A percentile compares a stretch with the other conserved stretches of the same genome.
phyloP scores from a whole-genome alignment of 2,113 vertebrate species.

The Heterochromis multidens region DNA sequence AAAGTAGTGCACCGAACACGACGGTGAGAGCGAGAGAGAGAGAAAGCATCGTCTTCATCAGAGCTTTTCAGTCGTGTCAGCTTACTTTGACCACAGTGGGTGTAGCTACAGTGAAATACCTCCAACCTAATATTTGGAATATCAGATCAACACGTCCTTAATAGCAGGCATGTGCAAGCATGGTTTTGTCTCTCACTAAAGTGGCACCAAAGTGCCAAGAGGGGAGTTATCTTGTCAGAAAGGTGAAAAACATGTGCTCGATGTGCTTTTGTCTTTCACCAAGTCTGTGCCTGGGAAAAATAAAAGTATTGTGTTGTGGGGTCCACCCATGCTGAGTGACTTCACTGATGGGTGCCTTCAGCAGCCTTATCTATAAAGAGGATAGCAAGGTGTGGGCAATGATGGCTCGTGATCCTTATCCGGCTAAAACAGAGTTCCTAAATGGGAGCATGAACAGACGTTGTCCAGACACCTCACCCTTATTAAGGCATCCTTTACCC shows the following conservation, averaged over 20 bases:
- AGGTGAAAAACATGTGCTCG: conserved; percentile 27
- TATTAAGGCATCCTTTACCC: conserved; percentile 35
- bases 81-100: background rate
- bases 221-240: conserved; percentile 33
- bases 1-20: rapidly evolving
- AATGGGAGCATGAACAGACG: conserved; percentile 29
- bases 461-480: conserved; percentile 33
- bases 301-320: background rate
- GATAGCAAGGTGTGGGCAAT: conserved; percentile 44
- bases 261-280: conserved; percentile 20
- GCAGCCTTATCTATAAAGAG: conserved; percentile 27
- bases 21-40: background rate
- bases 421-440: conserved; percentile 32
- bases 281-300: conserved; percentile 4
- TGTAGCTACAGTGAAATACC: background rate
- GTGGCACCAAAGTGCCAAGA: conserved; percentile 33
- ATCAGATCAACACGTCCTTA: background rate
- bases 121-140: background rate
- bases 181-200: conserved; percentile 1
- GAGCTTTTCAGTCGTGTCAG: background rate
- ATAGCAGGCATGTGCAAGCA: background rate
- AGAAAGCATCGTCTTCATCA: background rate
- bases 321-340: background rate
- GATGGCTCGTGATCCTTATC: conserved; percentile 50
- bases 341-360: background rate